Conservation (phyloP, 2,113 vertebrate species). For the Capreolus pygargus region DNA sequence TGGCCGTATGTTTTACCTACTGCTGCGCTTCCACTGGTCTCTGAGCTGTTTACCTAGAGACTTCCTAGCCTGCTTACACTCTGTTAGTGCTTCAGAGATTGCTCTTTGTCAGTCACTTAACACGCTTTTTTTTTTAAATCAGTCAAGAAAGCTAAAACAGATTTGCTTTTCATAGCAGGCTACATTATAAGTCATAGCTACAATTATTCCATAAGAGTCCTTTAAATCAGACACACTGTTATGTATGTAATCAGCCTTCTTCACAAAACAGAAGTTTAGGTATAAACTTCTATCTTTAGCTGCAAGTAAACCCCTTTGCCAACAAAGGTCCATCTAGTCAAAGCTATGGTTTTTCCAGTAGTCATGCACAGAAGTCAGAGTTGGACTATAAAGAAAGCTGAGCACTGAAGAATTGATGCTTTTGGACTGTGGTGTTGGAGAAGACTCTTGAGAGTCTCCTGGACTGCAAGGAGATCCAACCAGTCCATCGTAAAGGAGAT, state of each 20-base stretch:
- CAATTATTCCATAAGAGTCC: slow-evolving; percentile 23
- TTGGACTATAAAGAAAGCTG: neutral
- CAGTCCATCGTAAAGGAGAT: neutral
- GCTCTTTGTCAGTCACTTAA: slow-evolving; percentile 14
- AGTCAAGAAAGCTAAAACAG: neutral
- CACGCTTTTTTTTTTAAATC: fast-evolving
- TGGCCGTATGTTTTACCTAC: neutral
- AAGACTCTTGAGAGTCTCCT: neutral
- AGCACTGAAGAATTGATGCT: neutral
- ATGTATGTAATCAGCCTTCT: neutral
- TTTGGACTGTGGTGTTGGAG: neutral
- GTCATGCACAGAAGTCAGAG: neutral
- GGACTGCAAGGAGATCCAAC: neutral
- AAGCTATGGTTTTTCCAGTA: neutral
- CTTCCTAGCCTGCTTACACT: neutral
- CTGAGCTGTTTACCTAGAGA: neutral
- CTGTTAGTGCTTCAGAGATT: slow-evolving; percentile 2
- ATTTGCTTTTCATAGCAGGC: slow-evolving; percentile 24
- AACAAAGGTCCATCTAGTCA: neutral
- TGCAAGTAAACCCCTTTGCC: neutral
- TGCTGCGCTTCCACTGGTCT: neutral
- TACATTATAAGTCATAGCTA: neutral
- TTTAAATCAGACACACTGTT: neutral
- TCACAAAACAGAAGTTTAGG: neutral
- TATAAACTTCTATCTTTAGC: neutral